Conservation (phyloP, 2,113 vertebrate species). For the Beaufortia kweichowensis region DNA sequence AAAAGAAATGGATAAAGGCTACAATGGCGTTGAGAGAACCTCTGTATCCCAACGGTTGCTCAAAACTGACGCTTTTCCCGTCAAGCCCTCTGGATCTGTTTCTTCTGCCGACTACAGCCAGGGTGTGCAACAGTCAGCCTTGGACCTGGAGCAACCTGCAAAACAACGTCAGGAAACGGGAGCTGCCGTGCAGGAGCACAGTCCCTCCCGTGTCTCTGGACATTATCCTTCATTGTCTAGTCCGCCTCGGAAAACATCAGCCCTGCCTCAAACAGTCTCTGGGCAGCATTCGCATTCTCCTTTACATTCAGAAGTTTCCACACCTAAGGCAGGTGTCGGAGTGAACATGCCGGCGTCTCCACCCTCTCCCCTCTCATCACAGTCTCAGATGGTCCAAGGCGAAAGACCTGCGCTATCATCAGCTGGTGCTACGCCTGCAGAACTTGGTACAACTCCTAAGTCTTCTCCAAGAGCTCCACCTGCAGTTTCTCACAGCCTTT, state of each 20-base stretch:
- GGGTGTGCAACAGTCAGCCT: slow-evolving; percentile 14
- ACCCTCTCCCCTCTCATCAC: slow-evolving; percentile 57
- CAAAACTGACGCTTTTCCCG: slow-evolving; percentile 58
- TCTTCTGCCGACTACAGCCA: slow-evolving; percentile 59
- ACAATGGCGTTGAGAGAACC: slow-evolving; percentile 63
- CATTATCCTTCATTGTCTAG: slow-evolving; percentile 52
- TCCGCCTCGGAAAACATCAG: slow-evolving; percentile 42
- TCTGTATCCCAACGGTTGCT: slow-evolving; percentile 55
- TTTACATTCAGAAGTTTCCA: slow-evolving; percentile 41
- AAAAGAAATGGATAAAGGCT: slow-evolving; percentile 66
- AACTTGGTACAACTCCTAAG: slow-evolving; percentile 28
- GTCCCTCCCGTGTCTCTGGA: slow-evolving; percentile 49
- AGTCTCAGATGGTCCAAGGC: slow-evolving; percentile 57
- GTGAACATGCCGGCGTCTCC: background rate
- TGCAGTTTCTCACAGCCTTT: slow-evolving; percentile 21
- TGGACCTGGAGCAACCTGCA: slow-evolving; percentile 56
- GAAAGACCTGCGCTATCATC: slow-evolving; percentile 51
- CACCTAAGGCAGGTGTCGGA: slow-evolving; percentile 23
- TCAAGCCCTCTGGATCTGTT: slow-evolving; percentile 56
- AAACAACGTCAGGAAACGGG: slow-evolving; percentile 58
- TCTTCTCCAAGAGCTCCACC: slow-evolving; percentile 33
- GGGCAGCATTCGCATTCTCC: slow-evolving; percentile 46
- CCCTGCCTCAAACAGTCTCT: slow-evolving; percentile 49
- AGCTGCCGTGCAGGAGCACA: slow-evolving; percentile 56
- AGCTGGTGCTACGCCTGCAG: slow-evolving; percentile 26